Percentiles rank a stretch among this genome's conserved stretches.
Evolutionary conservation across 2,797 vertebrate species (phyloP).

Genomic region (Podargus strigoides): DNA sequence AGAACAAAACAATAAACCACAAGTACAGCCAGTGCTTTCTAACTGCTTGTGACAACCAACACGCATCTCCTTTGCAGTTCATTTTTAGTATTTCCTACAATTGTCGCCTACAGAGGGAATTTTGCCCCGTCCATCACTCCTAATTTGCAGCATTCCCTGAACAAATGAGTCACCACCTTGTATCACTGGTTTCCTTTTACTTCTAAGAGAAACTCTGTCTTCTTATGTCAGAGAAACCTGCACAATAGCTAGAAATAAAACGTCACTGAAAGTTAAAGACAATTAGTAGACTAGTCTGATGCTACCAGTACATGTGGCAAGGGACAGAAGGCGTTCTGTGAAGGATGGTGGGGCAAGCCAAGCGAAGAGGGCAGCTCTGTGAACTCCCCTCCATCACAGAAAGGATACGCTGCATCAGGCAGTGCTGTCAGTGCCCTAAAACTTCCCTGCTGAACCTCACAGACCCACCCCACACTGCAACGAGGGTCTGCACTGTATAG

Average conservation of each 20-base stretch:
- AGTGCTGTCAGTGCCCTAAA: neutral
- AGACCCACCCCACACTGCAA: neutral
- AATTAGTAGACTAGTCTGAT: neutral
- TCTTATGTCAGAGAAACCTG: neutral
- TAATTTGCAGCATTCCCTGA: neutral
- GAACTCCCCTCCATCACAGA: neutral
- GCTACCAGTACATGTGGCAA: fast-evolving
- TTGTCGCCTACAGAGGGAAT: neutral
- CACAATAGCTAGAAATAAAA: neutral
- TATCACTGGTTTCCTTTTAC: neutral
- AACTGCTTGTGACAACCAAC: neutral
- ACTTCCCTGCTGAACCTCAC: neutral
- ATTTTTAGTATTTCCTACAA: neutral
- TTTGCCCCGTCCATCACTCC: fast-evolving
- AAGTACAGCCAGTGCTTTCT: neutral
- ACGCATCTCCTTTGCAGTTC: fast-evolving
- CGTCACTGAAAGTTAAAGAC: neutral
- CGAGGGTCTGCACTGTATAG: fast-evolving
- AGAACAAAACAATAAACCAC: neutral
- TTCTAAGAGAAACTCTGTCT: neutral
- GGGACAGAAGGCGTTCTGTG: fast-evolving
- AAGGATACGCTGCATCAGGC: fast-evolving
- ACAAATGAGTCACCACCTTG: fast-evolving
- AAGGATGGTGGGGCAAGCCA: neutral
- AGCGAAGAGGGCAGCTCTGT: neutral